phyloP scores from a whole-genome alignment of 2,113 vertebrate species.

The Xenopus laevis region DNA sequence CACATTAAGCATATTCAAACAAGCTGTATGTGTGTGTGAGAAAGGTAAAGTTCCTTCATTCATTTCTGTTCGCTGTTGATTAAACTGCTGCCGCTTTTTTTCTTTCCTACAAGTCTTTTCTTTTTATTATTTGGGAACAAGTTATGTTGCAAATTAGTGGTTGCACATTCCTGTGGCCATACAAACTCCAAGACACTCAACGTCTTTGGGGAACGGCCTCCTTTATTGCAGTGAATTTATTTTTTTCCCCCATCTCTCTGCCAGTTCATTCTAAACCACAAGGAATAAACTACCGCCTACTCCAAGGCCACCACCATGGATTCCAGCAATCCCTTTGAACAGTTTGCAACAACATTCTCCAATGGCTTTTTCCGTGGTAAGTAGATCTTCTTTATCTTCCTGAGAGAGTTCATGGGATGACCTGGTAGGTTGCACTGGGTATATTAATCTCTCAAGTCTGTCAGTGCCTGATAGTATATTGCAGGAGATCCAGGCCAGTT shows the following conservation, averaged over 20 bases:
- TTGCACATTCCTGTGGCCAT: conserved; percentile 87
- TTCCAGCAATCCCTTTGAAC: conserved; percentile 88
- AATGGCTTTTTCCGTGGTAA: conserved; percentile 80
- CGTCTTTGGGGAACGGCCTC: conserved; percentile 72
- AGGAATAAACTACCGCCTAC: conserved; percentile 49
- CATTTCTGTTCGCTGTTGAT: conserved; percentile 22
- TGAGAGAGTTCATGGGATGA: background rate
- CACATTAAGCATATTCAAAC: conserved; percentile 47
- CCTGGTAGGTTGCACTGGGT: background rate
- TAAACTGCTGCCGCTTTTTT: conserved; percentile 2
- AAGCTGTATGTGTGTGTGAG: conserved; percentile 28
- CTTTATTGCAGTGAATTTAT: conserved; percentile 46
- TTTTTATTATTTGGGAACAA: conserved; percentile 20
- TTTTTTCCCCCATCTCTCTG: conserved; percentile 44
- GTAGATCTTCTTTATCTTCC: conserved; percentile 50
- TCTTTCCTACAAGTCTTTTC: conserved; percentile 54
- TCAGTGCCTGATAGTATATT: conserved; percentile 9
- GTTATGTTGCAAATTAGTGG: conserved; percentile 79
- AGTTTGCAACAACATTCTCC: conserved; percentile 78
- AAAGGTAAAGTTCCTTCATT: conserved; percentile 66
- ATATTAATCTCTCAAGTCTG: background rate
- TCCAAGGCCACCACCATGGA: conserved; percentile 77
- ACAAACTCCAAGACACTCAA: conserved; percentile 75
- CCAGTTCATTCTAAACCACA: conserved; percentile 40
- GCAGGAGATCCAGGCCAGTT: conserved; percentile 15